These are phyloP conservation scores for Colossoma macropomum DNA, from an alignment of 2,113 vertebrate species.

Conservation along the genomic window DNA sequence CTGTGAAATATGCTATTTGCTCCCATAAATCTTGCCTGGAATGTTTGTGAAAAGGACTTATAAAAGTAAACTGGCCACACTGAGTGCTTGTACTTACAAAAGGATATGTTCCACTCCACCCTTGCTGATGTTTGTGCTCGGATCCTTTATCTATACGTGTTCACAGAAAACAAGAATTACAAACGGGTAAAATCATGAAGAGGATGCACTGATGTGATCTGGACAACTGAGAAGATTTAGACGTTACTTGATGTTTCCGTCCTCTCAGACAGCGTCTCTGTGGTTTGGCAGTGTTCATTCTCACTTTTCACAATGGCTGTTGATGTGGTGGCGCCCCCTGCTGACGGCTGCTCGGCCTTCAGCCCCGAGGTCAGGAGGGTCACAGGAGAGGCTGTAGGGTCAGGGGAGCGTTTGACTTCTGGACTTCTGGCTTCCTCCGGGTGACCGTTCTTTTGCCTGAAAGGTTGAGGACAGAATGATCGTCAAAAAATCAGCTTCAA, in stretches of 20 bases:
- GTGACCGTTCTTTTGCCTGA: conserved; percentile 61
- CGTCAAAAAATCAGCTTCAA: not conserved
- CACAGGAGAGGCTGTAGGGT: conserved; percentile 51
- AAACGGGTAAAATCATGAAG: not conserved
- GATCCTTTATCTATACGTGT: conserved; percentile 59
- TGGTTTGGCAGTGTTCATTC: conserved; percentile 28
- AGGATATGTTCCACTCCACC: conserved; percentile 53
- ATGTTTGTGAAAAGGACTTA: no score
- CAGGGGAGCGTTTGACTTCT: conserved; percentile 67
- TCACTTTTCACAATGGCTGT: conserved; percentile 61
- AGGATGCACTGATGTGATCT: not conserved
- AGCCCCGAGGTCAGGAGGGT: conserved; percentile 36
- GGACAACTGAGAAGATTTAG: not conserved
- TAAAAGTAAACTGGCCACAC: no score
- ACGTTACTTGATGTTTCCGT: conserved; percentile 18
- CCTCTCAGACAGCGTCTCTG: conserved; percentile 53
- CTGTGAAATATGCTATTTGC: no score
- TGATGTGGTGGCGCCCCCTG: conserved; percentile 54
- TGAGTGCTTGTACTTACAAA: conserved; percentile 62
- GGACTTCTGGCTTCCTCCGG: conserved; percentile 41
- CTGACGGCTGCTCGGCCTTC: conserved; percentile 52
- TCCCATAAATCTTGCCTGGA: not conserved
- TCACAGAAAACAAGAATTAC: not conserved
- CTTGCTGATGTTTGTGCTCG: conserved; percentile 59
- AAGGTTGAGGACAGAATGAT: not conserved